These are phyloP conservation scores for Mellilla xanthometata DNA, from an alignment of 2,888 invertebrate genomes.

Conservation along the genomic window DNA sequence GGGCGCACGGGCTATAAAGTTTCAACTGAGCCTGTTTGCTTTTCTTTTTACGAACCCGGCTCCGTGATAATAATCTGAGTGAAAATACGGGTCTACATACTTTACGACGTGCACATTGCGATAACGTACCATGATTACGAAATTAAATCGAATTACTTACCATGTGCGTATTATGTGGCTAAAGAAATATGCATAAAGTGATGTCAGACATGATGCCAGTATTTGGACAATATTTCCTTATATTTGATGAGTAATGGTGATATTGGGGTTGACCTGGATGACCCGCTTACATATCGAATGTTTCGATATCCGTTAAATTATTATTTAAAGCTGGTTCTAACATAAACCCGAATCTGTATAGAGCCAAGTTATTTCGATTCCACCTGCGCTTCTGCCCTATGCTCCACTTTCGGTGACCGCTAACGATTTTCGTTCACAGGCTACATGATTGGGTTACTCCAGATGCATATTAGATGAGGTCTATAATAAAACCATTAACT, in stretches of 20 bases:
- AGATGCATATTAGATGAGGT: constrained; percentile 74
- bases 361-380: constrained; percentile 19
- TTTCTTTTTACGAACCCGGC: constrained; percentile 43
- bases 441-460: constrained; percentile 58
- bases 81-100: constrained; percentile 39
- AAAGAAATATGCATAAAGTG: not conserved
- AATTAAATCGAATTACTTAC: constrained; percentile 25
- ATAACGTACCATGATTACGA: constrained; percentile 31
- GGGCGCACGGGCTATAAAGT: constrained; percentile 48
- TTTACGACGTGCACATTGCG: constrained; percentile 31
- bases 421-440: constrained; percentile 72
- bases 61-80: constrained; percentile 32
- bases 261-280: not conserved
- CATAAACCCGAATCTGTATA: constrained; percentile 22
- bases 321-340: not conserved
- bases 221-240: not conserved
- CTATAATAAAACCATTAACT: constrained; percentile 70
- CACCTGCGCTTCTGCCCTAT: constrained; percentile 26
- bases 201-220: not conserved
- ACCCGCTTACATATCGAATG: not conserved
- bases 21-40: constrained; percentile 38
- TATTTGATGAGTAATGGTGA: not conserved
- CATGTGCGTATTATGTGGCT: no score
- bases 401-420: constrained; percentile 47
- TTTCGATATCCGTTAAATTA: not conserved